These are phyloP conservation scores for Drosophila mayri DNA, from an alignment of 1,140 invertebrate genomes.

Conservation along the genomic window DNA sequence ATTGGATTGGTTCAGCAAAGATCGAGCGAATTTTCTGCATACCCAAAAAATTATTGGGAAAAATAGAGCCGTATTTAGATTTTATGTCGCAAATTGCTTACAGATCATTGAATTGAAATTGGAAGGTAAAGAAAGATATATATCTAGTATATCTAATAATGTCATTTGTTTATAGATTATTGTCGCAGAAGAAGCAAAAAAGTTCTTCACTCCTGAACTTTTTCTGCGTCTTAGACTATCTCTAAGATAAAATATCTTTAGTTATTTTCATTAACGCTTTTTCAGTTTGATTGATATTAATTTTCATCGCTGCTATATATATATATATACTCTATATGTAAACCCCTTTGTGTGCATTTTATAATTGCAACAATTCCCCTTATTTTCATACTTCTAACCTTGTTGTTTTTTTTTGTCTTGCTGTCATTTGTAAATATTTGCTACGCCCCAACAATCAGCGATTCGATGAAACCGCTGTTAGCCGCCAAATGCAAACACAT, in stretches of 20 bases:
- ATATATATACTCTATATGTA: conserved; percentile 51
- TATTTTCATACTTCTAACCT: not conserved
- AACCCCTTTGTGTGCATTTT: conserved; percentile 8
- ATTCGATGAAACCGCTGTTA: conserved; percentile 58
- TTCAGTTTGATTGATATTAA: not conserved
- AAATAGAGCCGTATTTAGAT: conserved; percentile 44
- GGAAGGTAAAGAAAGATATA: too few relatives aligned
- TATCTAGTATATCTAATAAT: too few relatives aligned
- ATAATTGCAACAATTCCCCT: conserved; percentile 25
- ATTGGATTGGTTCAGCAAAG: conserved; percentile 31
- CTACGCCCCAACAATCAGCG: conserved; percentile 47
- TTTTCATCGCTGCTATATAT: conserved; percentile 2
- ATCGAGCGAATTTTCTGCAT: conserved; percentile 39
- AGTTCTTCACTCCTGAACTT: not conserved
- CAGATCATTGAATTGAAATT: too few relatives aligned
- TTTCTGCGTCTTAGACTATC: not conserved
- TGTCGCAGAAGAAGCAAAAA: not conserved
- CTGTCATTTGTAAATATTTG: conserved; percentile 66
- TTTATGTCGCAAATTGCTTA: conserved; percentile 35
- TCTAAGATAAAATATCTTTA: not conserved
- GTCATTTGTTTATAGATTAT: not conserved
- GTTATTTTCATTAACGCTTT: not conserved
- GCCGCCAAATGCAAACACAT: conserved; percentile 50
- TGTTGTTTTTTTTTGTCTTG: conserved; percentile 20
- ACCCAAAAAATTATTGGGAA: conserved; percentile 25